Conservation (phyloP, 2,888 invertebrate genomes). For the Diplazon laetatorius region DNA sequence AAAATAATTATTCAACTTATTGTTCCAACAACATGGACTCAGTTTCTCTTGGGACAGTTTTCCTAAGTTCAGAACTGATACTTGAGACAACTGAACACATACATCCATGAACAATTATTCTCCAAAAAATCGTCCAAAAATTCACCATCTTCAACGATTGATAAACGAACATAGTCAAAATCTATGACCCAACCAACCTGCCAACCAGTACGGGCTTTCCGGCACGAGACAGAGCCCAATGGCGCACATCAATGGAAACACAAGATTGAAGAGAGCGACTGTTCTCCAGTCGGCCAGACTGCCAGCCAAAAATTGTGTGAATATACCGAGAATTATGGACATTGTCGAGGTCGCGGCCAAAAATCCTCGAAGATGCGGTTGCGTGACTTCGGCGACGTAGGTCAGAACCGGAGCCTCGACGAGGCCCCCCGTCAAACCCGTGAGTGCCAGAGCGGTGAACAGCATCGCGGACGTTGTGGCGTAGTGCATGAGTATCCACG, state of each 20-base stretch:
- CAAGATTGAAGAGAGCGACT: constrained; percentile 87
- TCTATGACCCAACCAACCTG: constrained; percentile 82
- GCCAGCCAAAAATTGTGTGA: constrained; percentile 90
- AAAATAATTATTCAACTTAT: no score
- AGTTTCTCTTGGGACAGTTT: no score
- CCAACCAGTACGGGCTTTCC: constrained; percentile 92
- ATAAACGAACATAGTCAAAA: not conserved
- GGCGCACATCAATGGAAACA: constrained; percentile 87
- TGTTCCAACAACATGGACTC: no score
- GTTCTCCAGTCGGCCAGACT: constrained; percentile 88
- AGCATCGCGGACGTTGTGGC: constrained; percentile 86
- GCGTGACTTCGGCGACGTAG: constrained; percentile 92
- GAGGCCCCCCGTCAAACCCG: constrained; percentile 90
- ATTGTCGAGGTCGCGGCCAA: constrained; percentile 90
- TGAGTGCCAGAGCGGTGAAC: constrained; percentile 88
- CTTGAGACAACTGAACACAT: no score
- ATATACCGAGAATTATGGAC: constrained; percentile 89
- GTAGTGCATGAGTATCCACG: constrained; percentile 90
- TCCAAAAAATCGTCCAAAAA: no score
- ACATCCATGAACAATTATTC: constrained; percentile 12
- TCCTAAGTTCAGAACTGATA: no score
- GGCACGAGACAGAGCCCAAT: constrained; percentile 88
- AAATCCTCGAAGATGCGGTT: constrained; percentile 90
- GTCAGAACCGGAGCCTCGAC: constrained; percentile 92
- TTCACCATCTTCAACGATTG: no score